A percentile compares a stretch with the other conserved stretches of the same genome.
Evolutionary conservation across 2,888 invertebrate genomes (phyloP).

Genomic region (Ariolimax columbianus): DNA sequence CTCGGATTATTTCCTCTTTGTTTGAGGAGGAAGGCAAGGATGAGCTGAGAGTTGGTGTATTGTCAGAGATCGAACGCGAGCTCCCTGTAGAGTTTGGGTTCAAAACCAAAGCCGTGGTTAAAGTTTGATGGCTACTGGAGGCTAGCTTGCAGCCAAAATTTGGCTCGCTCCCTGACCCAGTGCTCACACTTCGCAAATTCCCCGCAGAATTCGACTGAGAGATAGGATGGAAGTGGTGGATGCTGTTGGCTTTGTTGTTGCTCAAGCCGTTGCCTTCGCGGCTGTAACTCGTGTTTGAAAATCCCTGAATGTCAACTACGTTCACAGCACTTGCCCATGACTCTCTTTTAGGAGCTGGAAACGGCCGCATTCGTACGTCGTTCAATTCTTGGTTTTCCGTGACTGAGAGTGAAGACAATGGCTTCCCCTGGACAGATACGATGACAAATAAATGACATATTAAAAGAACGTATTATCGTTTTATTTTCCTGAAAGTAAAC

Average conservation of each 20-base stretch:
- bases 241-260: slow-evolving; percentile 49
- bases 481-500: too few relatives aligned
- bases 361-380: slow-evolving; percentile 32
- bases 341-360: slow-evolving; percentile 25
- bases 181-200: slow-evolving; percentile 8
- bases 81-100: slow-evolving; percentile 40
- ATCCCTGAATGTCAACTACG: slow-evolving; percentile 41
- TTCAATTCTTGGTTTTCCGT: slow-evolving; percentile 43
- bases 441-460: too few relatives aligned
- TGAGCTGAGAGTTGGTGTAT: slow-evolving; percentile 16
- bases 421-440: slow-evolving; percentile 24
- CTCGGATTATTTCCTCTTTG: slow-evolving; percentile 62
- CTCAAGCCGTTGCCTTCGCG: slow-evolving; percentile 25
- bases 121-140: slow-evolving; percentile 25
- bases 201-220: not conserved
- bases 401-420: slow-evolving; percentile 2
- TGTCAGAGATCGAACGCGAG: slow-evolving; percentile 30
- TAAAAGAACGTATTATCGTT: too few relatives aligned
- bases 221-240: slow-evolving; percentile 32
- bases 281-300: slow-evolving; percentile 43
- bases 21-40: slow-evolving; percentile 37
- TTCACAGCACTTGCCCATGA: slow-evolving; percentile 41
- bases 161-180: slow-evolving; percentile 30
- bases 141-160: slow-evolving; percentile 34
- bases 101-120: slow-evolving; percentile 42